Conservation (phyloP, 2,888 invertebrate species). For the Andrena dorsata region DNA sequence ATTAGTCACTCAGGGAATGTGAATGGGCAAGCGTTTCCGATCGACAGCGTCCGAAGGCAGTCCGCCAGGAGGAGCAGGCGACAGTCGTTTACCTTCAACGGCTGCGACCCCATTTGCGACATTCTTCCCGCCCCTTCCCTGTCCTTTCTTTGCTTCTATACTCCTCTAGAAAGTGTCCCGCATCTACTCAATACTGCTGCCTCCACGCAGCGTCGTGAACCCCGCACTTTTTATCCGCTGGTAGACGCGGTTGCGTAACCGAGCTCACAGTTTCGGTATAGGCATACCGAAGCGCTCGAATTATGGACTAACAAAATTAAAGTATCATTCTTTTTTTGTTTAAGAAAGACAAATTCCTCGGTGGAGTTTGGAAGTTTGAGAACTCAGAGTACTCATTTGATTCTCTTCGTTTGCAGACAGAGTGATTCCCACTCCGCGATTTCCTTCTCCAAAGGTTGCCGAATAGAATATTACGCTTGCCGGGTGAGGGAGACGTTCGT, state of each 20-base stretch:
- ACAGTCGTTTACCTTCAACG: constrained; percentile 83
- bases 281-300: no score
- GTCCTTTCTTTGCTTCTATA: not conserved
- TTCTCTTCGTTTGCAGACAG: no score
- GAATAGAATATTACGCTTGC: not conserved
- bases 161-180: constrained; percentile 22
- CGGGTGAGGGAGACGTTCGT: not conserved
- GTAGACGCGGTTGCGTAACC: constrained; percentile 29
- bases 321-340: no score
- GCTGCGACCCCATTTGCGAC: constrained; percentile 83
- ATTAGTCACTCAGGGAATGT: constrained; percentile 81
- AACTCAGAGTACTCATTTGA: no score
- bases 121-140: constrained; percentile 75
- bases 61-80: constrained; percentile 55
- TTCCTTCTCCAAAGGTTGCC: not conserved
- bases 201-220: constrained; percentile 9
- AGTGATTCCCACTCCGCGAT: not conserved
- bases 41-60: constrained; percentile 58
- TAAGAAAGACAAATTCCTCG: no score
- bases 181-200: constrained; percentile 39
- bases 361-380: no score
- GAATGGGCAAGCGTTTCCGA: constrained; percentile 75
- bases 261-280: not conserved
- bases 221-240: not conserved
- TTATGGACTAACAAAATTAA: no score